phyloP scores from a whole-genome alignment of 2,888 invertebrate genomes.

The Neria commutata region DNA sequence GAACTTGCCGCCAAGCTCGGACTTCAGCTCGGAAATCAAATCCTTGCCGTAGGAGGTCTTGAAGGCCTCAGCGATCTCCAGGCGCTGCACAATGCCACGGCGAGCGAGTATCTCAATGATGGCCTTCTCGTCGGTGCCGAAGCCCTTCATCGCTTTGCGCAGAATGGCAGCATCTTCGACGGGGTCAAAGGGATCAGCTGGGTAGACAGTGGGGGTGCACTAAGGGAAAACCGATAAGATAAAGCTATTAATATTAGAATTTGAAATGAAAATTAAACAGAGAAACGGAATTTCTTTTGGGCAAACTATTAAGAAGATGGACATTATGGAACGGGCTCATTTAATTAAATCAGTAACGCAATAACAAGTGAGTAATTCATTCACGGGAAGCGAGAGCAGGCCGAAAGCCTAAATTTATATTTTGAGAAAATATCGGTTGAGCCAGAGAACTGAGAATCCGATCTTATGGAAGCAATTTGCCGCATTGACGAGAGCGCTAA shows the following conservation, averaged over 20 bases:
- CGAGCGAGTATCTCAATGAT: constrained; percentile 89
- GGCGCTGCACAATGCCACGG: constrained; percentile 87
- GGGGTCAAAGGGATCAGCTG: constrained; percentile 85
- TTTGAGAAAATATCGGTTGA: too few species aligned
- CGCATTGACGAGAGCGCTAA: too few species aligned
- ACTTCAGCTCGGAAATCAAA: constrained; percentile 81
- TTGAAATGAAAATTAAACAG: constrained; percentile 7
- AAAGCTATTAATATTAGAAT: constrained; percentile 6
- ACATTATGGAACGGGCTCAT: background rate
- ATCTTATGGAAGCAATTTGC: too few species aligned
- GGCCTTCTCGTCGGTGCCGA: constrained; percentile 90
- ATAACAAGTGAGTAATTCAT: too few species aligned
- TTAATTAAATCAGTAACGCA: background rate
- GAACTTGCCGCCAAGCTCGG: constrained; percentile 87
- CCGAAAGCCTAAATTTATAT: too few species aligned
- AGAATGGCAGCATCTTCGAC: constrained; percentile 82
- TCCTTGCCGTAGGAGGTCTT: constrained; percentile 93
- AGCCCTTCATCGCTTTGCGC: constrained; percentile 91
- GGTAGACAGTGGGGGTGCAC: constrained; percentile 89
- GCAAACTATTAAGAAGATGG: too few species aligned
- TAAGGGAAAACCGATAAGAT: constrained; percentile 47
- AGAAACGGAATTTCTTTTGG: background rate
- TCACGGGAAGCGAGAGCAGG: too few species aligned
- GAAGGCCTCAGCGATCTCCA: constrained; percentile 88
- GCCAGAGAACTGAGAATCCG: too few species aligned